A percentile compares a stretch with the other conserved stretches of the same genome.
Conservation (phyloP, 2,888 invertebrate genomes). For the Lutraria lutraria region DNA sequence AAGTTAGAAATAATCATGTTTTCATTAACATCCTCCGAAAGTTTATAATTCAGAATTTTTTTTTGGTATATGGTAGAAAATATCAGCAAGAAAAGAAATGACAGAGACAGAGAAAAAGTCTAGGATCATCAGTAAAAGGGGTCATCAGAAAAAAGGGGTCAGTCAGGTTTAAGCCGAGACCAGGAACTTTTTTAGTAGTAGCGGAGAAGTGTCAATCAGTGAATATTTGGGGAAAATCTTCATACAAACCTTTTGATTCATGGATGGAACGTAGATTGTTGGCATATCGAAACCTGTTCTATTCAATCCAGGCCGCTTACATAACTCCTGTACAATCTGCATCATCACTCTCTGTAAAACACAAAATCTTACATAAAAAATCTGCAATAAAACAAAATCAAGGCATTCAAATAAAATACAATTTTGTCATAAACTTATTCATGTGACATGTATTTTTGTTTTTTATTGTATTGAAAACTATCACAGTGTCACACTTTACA, state of each 20-base stretch:
- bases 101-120: too few relatives aligned
- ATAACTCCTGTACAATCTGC: constrained; percentile 89
- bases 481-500: neutral
- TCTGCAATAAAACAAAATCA: neutral
- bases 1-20: too few relatives aligned
- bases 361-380: neutral
- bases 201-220: too few relatives aligned
- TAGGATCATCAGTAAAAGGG: too few relatives aligned
- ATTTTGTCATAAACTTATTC: neutral
- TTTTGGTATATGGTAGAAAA: too few relatives aligned
- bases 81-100: too few relatives aligned
- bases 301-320: constrained; percentile 89
- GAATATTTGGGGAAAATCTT: neutral
- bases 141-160: too few relatives aligned
- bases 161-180: too few relatives aligned
- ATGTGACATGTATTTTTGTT: neutral
- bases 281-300: constrained; percentile 89
- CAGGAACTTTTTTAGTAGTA: too few relatives aligned
- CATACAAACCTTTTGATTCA: constrained; percentile 86
- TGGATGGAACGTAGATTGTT: constrained; percentile 88
- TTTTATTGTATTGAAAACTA: neutral
- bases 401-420: neutral
- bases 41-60: too few relatives aligned
- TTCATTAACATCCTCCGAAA: too few relatives aligned
- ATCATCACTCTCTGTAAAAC: constrained; percentile 88